Base-by-base conservation (phyloP, 2,113 vertebrate genomes). In the Paradoxurus hermaphroditus region DNA sequence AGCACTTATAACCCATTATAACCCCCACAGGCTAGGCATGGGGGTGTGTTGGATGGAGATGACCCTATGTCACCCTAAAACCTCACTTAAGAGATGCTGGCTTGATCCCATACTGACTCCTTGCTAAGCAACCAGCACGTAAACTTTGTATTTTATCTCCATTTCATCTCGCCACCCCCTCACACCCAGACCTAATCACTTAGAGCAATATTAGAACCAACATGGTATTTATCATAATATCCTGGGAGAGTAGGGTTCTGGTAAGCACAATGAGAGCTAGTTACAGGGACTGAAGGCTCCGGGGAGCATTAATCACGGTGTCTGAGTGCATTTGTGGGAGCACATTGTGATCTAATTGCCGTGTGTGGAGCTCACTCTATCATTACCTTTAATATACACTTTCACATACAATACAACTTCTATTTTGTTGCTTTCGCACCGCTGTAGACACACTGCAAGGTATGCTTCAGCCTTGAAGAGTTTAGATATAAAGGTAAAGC, bases 331-430 rank as follows among this genome's bases (percentile, higher is more conserved):
- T 96, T 95, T 83, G 63, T 77, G 94, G 93, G 94, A 92, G 92
- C 86, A 62, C 92, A 92, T 77, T 91, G 96, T 81, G 84, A 96
- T 68, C 89, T 94, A 96, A 98, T 96, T 90, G 87, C 79, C 39
- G 49, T 9, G 41, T 49, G 21, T 0, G 0, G 49, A 3, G n/a
- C 78, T 77, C 31, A 44, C 73, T 95, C 92, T 97, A 46, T 93
- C 94, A 98, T 97, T 95, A 96, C 94, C 92, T 92, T 86, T 90
- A 97, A 87, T 81, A 62, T 10, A 86, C 77, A 86, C 96, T 95
- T 98, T 96, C 86, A 86, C 18, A 23, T 78, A 90, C 67, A 93
- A 78, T 85, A 36, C 90, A 34, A 36, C 75, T 93, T 86, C 93
- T 78, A 15, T 93, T 77, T 67, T 78, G 84, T 78, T 87, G 72